These are phyloP conservation scores for Lepus townsendii DNA, from an alignment of 2,797 vertebrate species.

Conservation along the genomic window DNA sequence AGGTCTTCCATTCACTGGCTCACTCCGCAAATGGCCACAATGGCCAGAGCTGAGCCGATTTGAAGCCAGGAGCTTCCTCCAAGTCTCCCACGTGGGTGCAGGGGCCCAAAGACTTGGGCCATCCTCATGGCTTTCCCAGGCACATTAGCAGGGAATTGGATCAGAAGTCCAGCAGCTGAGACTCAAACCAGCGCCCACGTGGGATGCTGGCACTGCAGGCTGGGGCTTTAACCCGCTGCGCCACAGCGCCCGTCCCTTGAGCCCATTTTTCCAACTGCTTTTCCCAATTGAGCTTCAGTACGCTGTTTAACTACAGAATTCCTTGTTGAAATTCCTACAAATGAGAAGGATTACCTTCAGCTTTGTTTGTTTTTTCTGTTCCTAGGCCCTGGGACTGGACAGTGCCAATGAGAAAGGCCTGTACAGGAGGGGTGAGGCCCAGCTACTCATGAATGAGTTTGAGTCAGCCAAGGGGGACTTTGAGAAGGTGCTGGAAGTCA, in stretches of 20 bases:
- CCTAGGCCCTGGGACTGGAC: constrained; percentile 94
- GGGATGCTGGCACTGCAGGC: no score
- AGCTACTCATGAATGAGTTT: constrained; percentile 95
- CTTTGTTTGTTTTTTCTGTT: constrained; percentile 68
- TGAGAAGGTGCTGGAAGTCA: constrained; percentile 94
- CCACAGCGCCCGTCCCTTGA: neutral
- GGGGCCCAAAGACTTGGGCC: no score
- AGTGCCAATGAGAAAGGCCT: constrained; percentile 96
- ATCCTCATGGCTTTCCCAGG: no score
- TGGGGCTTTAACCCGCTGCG: no score
- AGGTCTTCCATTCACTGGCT: no score
- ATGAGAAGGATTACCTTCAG: neutral
- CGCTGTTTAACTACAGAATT: neutral
- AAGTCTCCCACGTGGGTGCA: no score
- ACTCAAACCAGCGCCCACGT: no score
- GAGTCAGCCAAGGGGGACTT: constrained; percentile 94
- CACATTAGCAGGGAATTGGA: no score
- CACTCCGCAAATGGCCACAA: no score
- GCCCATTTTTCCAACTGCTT: neutral
- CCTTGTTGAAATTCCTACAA: neutral
- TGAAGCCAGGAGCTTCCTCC: no score
- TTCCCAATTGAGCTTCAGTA: neutral
- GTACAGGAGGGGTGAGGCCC: constrained; percentile 95
- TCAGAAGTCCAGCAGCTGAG: no score
- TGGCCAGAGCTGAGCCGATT: no score